A percentile compares a stretch with the other conserved stretches of the same genome.
phyloP scores from a whole-genome alignment of 2,113 vertebrate genomes.

The Oostethus manadensis region DNA sequence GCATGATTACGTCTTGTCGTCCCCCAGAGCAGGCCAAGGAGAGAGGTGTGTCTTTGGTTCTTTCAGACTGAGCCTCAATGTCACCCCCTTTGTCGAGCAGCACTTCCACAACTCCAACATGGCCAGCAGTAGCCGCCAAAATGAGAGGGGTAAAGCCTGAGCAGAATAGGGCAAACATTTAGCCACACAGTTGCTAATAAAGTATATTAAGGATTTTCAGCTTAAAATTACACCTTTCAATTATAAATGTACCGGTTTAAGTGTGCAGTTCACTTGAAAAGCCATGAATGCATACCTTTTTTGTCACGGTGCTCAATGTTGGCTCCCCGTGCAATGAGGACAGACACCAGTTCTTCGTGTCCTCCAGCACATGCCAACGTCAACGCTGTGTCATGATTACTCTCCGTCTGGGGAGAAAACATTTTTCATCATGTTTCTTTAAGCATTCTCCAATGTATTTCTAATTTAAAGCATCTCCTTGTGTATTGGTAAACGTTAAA shows the following conservation, averaged over 20 bases:
- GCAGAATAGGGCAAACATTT: neutral
- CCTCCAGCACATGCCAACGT: conserved; percentile 95
- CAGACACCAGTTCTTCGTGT: conserved; percentile 95
- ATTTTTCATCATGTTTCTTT: conserved; percentile 11
- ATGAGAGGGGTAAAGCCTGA: conserved; percentile 95
- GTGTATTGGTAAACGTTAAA: neutral
- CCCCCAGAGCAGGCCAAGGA: conserved; percentile 95
- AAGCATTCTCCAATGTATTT: neutral
- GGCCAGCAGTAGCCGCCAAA: conserved; percentile 95
- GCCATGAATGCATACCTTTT: conserved; percentile 76
- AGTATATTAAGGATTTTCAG: neutral
- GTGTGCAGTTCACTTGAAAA: neutral
- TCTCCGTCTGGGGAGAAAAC: conserved; percentile 82
- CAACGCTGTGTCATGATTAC: conserved; percentile 96
- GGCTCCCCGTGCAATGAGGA: conserved; percentile 91
- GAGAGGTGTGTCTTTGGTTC: conserved; percentile 98
- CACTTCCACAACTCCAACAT: conserved; percentile 96
- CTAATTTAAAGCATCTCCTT: neutral
- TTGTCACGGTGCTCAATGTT: conserved; percentile 98
- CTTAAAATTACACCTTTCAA: no score
- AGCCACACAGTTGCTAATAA: no score
- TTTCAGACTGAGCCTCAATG: conserved; percentile 97
- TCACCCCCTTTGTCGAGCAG: conserved; percentile 97
- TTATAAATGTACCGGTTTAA: no score
- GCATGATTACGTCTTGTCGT: conserved; percentile 85